Base-by-base conservation (phyloP, 2,888 invertebrate genomes). In the Venusia cambrica region DNA sequence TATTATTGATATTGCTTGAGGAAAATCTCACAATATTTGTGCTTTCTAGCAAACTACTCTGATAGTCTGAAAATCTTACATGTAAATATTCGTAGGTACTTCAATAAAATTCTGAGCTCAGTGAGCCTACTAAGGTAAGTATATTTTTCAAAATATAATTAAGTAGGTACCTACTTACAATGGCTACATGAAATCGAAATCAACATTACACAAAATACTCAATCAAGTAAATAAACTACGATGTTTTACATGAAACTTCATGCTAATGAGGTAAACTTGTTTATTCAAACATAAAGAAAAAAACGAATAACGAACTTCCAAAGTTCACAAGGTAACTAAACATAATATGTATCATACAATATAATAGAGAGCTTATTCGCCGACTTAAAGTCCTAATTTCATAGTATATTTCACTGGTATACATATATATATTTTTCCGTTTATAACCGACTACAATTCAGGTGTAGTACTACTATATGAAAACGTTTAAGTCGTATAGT, bases 301-400 rank as follows among this genome's bases (percentile, higher is more conserved):
- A 69, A 60, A 73, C 62, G 64, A 73, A 74, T 66, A 54, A 58
- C 51, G 85, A 85, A 85, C 85, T 85, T 85, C 76, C 73, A 63
- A 79, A 79, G 85, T 80, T 81, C 85, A 64, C 58, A 66, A 79
- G 85, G 85, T 85, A 85, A 85, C 84, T 85, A 83, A 81, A 80
- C 60, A 63, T 78, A 80, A 73, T n/a, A n/a, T n/a, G 69, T 72
- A 75, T 61, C 68, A 70, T 69, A 71, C 55, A 62, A 45, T 43
- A 48, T 31, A 31, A 38, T 48, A 58, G 73, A 73, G 70, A 73
- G 71, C 62, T 55, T 67, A 69, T 62, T 69, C 62, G 65, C 63
- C 59, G 85, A 84, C 84, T 85, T 81, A 80, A 62, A 84, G 83
- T 80, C 85, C 73, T 77, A 78, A 62, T 56, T 73, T 62, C 62